Percentiles rank a stretch among this genome's conserved stretches.
These are phyloP conservation scores for Sinotaia quadrata DNA, from an alignment of 2,888 invertebrate species.

Conservation along the genomic window DNA sequence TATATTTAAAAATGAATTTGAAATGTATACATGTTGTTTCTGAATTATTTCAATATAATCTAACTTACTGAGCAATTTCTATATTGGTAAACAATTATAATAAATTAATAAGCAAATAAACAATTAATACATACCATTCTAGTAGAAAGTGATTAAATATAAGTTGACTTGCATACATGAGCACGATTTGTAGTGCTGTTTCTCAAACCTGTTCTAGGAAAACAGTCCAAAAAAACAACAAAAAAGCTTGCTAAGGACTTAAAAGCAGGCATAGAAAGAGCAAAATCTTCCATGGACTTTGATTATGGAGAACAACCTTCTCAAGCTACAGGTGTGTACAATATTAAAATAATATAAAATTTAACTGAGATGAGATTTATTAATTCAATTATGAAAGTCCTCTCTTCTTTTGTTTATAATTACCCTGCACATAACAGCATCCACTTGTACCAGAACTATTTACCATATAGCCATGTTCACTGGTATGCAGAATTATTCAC, in stretches of 20 bases:
- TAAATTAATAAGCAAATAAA: too few relatives aligned
- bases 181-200: neutral
- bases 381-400: neutral
- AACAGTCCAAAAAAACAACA: conserved; percentile 42
- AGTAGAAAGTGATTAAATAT: too few relatives aligned
- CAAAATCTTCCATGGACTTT: conserved; percentile 5
- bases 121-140: too few relatives aligned
- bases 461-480: too few relatives aligned
- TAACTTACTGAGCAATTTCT: too few relatives aligned
- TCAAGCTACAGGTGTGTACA: neutral
- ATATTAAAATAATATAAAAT: neutral
- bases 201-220: conserved; percentile 14
- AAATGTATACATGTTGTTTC: too few relatives aligned
- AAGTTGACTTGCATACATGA: neutral
- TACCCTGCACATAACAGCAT: neutral
- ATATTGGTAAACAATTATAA: too few relatives aligned
- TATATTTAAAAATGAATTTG: too few relatives aligned
- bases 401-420: neutral
- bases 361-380: too few relatives aligned
- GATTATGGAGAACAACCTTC: neutral
- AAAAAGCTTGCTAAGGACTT: conserved; percentile 56
- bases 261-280: conserved; percentile 24
- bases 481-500: too few relatives aligned
- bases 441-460: neutral
- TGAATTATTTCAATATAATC: too few relatives aligned